A percentile compares a stretch with the other conserved stretches of the same genome.
phyloP scores from a whole-genome alignment of 2,888 invertebrate species.

The Abrostola tripartita region DNA sequence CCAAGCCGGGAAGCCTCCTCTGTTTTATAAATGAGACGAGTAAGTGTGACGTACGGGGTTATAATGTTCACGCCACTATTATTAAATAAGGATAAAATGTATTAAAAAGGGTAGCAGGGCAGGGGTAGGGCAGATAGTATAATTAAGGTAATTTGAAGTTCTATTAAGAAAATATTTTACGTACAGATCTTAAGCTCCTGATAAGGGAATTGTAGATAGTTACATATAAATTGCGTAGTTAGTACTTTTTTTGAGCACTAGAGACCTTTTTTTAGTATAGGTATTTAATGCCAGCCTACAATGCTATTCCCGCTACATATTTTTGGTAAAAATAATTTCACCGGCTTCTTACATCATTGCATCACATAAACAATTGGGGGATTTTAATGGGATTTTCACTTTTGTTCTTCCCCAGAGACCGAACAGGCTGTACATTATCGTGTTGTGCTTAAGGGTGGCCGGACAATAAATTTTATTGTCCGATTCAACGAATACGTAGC shows the following conservation, averaged over 20 bases:
- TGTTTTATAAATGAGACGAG: slow-evolving; percentile 50
- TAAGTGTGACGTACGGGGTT: slow-evolving; percentile 48
- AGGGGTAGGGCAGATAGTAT: too few species aligned
- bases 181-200: too few species aligned
- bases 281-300: too few species aligned
- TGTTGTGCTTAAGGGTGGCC: slow-evolving; percentile 35
- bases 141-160: too few species aligned
- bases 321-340: slow-evolving; percentile 7
- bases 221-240: too few species aligned
- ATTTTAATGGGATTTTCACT: slow-evolving; percentile 33
- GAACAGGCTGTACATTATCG: slow-evolving; percentile 33
- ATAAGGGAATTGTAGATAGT: too few species aligned
- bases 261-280: too few species aligned
- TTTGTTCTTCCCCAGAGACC: slow-evolving; percentile 34
- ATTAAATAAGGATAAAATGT: slow-evolving; percentile 14
- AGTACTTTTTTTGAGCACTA: too few species aligned
- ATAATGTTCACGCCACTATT: slow-evolving; percentile 47
- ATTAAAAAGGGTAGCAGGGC: not conserved
- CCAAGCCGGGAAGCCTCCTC: slow-evolving; percentile 38
- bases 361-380: slow-evolving; percentile 11
- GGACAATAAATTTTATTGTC: slow-evolving; percentile 45
- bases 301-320: too few species aligned
- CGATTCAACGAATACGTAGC: slow-evolving; percentile 22
- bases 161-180: not conserved
- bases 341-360: slow-evolving; percentile 1